Evolutionary conservation across 2,113 vertebrate species (phyloP).

Genomic region (Syrmaticus mikado): DNA sequence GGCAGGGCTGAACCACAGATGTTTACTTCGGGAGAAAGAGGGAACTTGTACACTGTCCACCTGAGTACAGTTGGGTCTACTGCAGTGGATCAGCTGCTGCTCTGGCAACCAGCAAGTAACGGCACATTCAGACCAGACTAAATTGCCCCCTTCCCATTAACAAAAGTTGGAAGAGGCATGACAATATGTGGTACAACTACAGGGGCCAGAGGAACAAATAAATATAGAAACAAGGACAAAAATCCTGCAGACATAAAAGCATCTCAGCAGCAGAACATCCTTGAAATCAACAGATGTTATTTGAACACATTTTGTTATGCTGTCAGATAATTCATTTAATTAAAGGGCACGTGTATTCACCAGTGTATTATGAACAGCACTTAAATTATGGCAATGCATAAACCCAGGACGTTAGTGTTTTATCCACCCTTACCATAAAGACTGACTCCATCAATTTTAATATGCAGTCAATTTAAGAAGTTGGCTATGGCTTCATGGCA

Average conservation of each 20-base stretch:
- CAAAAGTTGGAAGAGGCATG: neutral
- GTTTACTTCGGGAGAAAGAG: neutral
- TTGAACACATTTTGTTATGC: neutral
- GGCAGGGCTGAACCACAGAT: neutral
- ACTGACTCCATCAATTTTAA: constrained; percentile 75
- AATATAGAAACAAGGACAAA: constrained; percentile 1
- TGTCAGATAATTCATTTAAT: constrained; percentile 34
- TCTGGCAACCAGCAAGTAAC: neutral
- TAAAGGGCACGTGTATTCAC: constrained; percentile 32
- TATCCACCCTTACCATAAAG: constrained; percentile 74
- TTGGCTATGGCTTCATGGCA: constrained; percentile 75
- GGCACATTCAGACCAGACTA: neutral
- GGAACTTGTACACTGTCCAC: neutral
- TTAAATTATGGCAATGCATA: constrained; percentile 54
- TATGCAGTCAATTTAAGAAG: constrained; percentile 71
- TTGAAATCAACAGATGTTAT: neutral
- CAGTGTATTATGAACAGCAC: constrained; percentile 38
- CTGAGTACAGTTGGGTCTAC: neutral
- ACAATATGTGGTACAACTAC: neutral
- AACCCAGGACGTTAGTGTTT: constrained; percentile 63
- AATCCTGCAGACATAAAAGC: neutral
- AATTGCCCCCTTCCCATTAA: neutral
- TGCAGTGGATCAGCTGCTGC: neutral
- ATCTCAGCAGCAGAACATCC: neutral
- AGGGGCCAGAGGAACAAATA: neutral